Percentiles rank a stretch among this genome's conserved stretches.
phyloP scores from a whole-genome alignment of 92 coral and sea anemone genomes.

The Epizoanthus stellaris region DNA sequence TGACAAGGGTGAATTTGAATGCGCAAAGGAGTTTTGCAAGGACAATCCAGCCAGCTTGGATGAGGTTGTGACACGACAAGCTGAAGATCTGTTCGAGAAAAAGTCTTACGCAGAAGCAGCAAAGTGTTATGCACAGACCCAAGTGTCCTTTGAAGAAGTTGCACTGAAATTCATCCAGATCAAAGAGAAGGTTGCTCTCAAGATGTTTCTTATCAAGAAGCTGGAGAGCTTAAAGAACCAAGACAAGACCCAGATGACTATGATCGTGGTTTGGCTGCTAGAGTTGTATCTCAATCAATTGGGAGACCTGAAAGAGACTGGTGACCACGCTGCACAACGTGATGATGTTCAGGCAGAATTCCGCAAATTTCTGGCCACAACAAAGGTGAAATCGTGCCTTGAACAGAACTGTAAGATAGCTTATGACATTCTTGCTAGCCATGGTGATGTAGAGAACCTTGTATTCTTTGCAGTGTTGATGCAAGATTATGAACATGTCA shows the following conservation, averaged over 20 bases:
- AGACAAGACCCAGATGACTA: slow-evolving; percentile 97
- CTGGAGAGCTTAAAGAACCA: slow-evolving; percentile 78
- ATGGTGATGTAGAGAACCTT: slow-evolving; percentile 96
- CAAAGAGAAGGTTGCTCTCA: slow-evolving; percentile 84
- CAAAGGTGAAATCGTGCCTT: slow-evolving; percentile 86
- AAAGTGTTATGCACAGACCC: slow-evolving; percentile 90
- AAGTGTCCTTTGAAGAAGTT: slow-evolving; percentile 96
- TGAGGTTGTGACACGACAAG: slow-evolving; percentile 90
- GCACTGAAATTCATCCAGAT: slow-evolving; percentile 94
- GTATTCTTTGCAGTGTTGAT: slow-evolving; percentile 94
- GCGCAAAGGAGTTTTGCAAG: slow-evolving; percentile 92
- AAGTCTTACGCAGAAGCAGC: slow-evolving; percentile 88
- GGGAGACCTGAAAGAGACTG: slow-evolving; percentile 81
- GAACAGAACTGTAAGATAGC: slow-evolving; percentile 95
- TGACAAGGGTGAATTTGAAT: slow-evolving; percentile 93
- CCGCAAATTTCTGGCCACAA: slow-evolving; percentile 78
- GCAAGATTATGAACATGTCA: slow-evolving; percentile 98
- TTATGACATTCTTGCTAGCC: slow-evolving; percentile 94
- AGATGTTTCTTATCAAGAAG: slow-evolving; percentile 89
- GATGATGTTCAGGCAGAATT: slow-evolving; percentile 78
- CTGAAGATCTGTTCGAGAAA: slow-evolving; percentile 83
- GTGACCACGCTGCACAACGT: slow-evolving; percentile 44
- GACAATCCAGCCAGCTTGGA: slow-evolving; percentile 94
- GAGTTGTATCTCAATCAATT: slow-evolving; percentile 91
- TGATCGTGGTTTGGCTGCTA: slow-evolving; percentile 95